Evolutionary conservation across 2,888 invertebrate genomes (phyloP), one percentile per base, ranked within the genome.

Genomic region (Nemoura dubitans): DNA sequence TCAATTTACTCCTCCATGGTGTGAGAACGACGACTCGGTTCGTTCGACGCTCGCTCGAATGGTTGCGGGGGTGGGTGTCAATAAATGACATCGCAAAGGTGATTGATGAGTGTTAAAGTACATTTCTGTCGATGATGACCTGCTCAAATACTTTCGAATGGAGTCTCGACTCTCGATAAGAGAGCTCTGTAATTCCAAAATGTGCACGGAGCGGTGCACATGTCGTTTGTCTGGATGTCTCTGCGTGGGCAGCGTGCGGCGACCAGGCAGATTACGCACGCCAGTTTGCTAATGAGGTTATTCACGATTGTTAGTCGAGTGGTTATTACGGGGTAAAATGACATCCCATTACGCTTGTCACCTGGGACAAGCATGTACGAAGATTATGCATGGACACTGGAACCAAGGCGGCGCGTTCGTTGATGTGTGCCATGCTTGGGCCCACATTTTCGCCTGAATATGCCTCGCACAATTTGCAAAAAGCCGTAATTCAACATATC

Each of bases 291-390:
- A 59, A 59, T 59, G 59, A 59, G 59, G 59, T 59, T 59, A 59
- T 59, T 59, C 59, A 59, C 59, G 59, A 59, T 59, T 59, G 14
- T 59, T 59, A 59, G 59, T 59, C 59, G 59, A 59, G 59, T 21
- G 59, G 59, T 59, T 59, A 59, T 59, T 59, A 59, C 59, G 14
- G 14, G 59, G 59, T 59, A 21, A 21, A 59, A 59, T 59, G 3
- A 59, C 59, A 59, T 59, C 59, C 59, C 59, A 59, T 59, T 59
- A 59, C 59, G 59, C 59, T 21, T 59, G 59, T 59, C 59, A 59
- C 59, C 14, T 21, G 59, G 59, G 59, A 7, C 59, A 59, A 16
- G 59, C 59, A 59, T 59, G n/a, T n/a, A 21, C 21, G 21, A 59
- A 59, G 59, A 59, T 36, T 59, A 59, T 59, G 59, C 59, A 21